These are phyloP conservation scores for Peromyscus polionotus DNA, from an alignment of 2,113 vertebrate genomes.

Conservation along the genomic window DNA sequence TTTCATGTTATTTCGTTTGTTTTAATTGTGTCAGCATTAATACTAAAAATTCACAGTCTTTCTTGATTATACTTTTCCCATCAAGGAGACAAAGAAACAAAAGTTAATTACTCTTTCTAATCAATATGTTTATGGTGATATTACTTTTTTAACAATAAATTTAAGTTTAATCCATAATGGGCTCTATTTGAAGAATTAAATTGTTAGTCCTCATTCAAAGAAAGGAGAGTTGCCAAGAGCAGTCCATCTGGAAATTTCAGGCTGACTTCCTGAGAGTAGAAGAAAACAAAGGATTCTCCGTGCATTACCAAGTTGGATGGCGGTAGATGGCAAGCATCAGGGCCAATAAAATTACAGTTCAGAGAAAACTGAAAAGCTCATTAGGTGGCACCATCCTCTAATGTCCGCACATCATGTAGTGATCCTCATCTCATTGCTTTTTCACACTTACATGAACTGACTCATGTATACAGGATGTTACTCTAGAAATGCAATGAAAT, in stretches of 20 bases:
- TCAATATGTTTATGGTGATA: not conserved
- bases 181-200: not conserved
- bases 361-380: not conserved
- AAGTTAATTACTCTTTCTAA: not conserved
- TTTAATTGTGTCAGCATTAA: not conserved
- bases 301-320: no score
- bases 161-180: not conserved
- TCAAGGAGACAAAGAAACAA: not conserved
- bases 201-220: not conserved
- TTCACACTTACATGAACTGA: not conserved
- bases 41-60: not conserved
- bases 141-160: not conserved
- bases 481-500: not conserved
- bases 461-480: no score
- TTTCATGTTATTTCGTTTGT: not conserved
- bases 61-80: not conserved
- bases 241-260: not conserved
- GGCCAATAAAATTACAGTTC: no score
- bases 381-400: no score
- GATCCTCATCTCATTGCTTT: not conserved
- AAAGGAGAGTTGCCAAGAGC: not conserved
- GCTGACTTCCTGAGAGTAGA: not conserved
- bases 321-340: not conserved
- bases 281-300: not conserved
- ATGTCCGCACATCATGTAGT: accelerated